A percentile compares a stretch with the other conserved stretches of the same genome.
These are phyloP conservation scores for Horisme vitalbata DNA, from an alignment of 2,888 invertebrate genomes.

Conservation along the genomic window DNA sequence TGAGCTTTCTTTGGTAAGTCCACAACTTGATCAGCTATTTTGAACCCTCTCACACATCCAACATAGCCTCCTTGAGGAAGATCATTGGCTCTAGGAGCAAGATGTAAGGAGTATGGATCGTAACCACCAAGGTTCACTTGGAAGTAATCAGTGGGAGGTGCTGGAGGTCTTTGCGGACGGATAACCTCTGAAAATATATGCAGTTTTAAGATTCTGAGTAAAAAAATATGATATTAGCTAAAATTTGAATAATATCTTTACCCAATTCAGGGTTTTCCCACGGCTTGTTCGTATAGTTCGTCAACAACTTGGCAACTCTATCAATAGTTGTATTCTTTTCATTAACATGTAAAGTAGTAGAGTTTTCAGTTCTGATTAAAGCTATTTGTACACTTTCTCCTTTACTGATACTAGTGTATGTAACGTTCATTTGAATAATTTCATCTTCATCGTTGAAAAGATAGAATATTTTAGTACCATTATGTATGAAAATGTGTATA, in stretches of 20 bases:
- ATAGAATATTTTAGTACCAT: conserved; percentile 91
- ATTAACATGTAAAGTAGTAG: conserved; percentile 92
- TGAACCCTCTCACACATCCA: conserved; percentile 93
- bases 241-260: conserved; percentile 47
- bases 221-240: no score
- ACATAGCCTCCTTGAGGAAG: conserved; percentile 88
- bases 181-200: conserved; percentile 90
- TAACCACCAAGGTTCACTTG: conserved; percentile 94
- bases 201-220: no score
- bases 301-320: conserved; percentile 86
- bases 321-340: conserved; percentile 87
- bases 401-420: conserved; percentile 88
- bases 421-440: conserved; percentile 90
- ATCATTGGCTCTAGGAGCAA: conserved; percentile 59
- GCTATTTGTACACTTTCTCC: conserved; percentile 94
- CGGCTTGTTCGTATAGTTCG: conserved; percentile 92
- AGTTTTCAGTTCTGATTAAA: conserved; percentile 88
- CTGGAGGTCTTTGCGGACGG: conserved; percentile 93
- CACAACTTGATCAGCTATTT: conserved; percentile 91
- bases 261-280: conserved; percentile 93
- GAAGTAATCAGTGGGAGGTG: conserved; percentile 94
- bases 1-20: conserved; percentile 88
- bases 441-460: conserved; percentile 92
- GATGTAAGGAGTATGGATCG: conserved; percentile 87
- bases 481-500: conserved; percentile 92